Base-by-base conservation (phyloP, 2,888 invertebrate genomes). In the Acholoe squamosa region DNA sequence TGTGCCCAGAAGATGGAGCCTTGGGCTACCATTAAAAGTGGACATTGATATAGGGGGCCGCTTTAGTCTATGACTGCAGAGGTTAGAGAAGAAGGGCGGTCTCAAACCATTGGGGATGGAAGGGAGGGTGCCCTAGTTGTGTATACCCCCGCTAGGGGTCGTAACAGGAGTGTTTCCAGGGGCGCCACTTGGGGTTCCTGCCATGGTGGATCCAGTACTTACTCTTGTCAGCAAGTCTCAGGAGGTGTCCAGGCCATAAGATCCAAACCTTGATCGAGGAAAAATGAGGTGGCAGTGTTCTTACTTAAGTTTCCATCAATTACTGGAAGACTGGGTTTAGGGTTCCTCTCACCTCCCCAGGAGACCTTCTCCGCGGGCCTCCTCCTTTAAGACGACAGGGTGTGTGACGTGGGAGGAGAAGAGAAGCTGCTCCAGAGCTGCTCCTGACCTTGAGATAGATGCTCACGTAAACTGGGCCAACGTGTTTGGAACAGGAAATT, bases 381-480 rank as follows among this genome's bases (percentile, higher is more conserved):
- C 19, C 19, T 67, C 28, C 28, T 67, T 28, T 28, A 25, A n/a
- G 67, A 67, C 67, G 28, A 67, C 67, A 28, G 67, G 67, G 7
- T 3, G 28, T 67, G 67, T 67, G n/a, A 12, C 25, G 28, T 67
- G 67, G 14, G 5, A 67, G 25, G 67, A 14, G 67, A 67, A 28
- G 28, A 14, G n/a, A n/a, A n/a, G n/a, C n/a, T n/a, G n/a, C 76
- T 12, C 12, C 14, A 76, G 25, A 77, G 77, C n/a, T 25, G 33
- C n/a, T 76, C n/a, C 76, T 22, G 0, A 25, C 56, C 52, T 51
- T 56, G 52, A 86, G 86, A 86, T 86, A 28, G 86, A 86, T 86
- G 54, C 31, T 19, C 22, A 22, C 28, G 54, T 86, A 54, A 86
- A 54, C 86, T 52, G 5, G 28, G 86, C 54, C 56, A 43, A 54